These are phyloP conservation scores for Coenobita brevimanus DNA, from an alignment of 1,140 invertebrate genomes.

Conservation along the genomic window DNA sequence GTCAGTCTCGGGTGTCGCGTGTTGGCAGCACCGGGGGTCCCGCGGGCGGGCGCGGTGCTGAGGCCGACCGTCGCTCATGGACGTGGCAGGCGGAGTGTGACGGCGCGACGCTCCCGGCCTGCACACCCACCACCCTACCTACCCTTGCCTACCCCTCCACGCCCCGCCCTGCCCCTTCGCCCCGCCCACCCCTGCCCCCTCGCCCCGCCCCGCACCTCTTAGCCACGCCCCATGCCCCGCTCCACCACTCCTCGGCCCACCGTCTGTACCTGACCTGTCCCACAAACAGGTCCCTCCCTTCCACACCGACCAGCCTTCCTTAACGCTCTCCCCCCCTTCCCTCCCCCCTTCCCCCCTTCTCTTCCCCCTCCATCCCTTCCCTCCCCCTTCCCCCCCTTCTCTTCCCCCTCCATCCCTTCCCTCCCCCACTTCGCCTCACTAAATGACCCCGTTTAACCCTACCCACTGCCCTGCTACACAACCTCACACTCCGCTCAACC, in stretches of 20 bases:
- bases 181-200: background rate
- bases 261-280: background rate
- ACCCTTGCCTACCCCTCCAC: background rate
- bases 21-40: slow-evolving; percentile 23
- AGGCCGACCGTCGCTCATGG: slow-evolving; percentile 47
- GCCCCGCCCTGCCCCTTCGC: slow-evolving; percentile 12
- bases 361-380: background rate
- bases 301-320: background rate
- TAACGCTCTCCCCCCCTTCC: background rate
- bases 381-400: background rate
- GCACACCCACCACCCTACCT: background rate
- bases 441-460: background rate
- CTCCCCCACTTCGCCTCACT: background rate
- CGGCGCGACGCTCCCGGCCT: background rate
- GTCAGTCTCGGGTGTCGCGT: too few relatives aligned
- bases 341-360: background rate
- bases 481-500: background rate
- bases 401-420: background rate
- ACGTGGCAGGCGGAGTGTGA: slow-evolving; percentile 30
- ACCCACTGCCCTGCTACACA: background rate
- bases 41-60: slow-evolving; percentile 40
- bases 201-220: background rate
- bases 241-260: background rate
- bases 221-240: background rate
- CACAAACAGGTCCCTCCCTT: background rate